These are phyloP conservation scores for Colletes gigas DNA, from an alignment of 1,140 invertebrate genomes.

Conservation along the genomic window DNA sequence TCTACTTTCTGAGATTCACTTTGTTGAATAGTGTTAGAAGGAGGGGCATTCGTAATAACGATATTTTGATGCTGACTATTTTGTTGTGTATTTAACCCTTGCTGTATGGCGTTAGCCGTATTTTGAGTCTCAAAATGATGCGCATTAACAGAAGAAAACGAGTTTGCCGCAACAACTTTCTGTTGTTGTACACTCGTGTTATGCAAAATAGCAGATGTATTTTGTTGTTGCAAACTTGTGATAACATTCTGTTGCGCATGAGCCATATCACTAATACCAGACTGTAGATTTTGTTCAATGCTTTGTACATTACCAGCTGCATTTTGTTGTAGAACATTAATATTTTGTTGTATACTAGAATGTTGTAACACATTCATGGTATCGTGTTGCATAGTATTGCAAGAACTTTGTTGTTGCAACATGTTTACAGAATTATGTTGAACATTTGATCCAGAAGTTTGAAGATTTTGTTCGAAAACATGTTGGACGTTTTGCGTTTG, in stretches of 20 bases:
- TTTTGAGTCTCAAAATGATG: constrained; percentile 63
- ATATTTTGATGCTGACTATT: constrained; percentile 73
- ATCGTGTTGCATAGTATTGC: constrained; percentile 63
- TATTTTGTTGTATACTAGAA: constrained; percentile 72
- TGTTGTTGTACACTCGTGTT: constrained; percentile 66
- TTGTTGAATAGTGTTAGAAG: constrained; percentile 58
- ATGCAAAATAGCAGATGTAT: constrained; percentile 61
- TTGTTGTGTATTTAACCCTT: constrained; percentile 61
- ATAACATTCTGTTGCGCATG: constrained; percentile 60
- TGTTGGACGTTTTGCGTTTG: constrained; percentile 77
- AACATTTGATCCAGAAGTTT: constrained; percentile 66
- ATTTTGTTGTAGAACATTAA: constrained; percentile 73
- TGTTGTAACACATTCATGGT: constrained; percentile 72
- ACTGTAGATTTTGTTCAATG: constrained; percentile 70
- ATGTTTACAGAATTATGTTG: constrained; percentile 73
- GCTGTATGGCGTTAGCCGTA: constrained; percentile 47
- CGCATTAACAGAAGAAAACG: constrained; percentile 62
- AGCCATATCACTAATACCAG: constrained; percentile 50
- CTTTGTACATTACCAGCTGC: constrained; percentile 58
- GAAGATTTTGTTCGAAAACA: constrained; percentile 75
- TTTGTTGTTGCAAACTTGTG: constrained; percentile 68
- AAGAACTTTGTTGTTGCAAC: constrained; percentile 65
- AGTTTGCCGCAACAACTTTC: constrained; percentile 59
- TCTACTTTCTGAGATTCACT: constrained; percentile 65
- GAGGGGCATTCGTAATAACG: constrained; percentile 70